Evolutionary conservation across 2,888 invertebrate genomes (phyloP), one percentile per base, ranked within the genome.

Genomic region (Nysson spinosus): DNA sequence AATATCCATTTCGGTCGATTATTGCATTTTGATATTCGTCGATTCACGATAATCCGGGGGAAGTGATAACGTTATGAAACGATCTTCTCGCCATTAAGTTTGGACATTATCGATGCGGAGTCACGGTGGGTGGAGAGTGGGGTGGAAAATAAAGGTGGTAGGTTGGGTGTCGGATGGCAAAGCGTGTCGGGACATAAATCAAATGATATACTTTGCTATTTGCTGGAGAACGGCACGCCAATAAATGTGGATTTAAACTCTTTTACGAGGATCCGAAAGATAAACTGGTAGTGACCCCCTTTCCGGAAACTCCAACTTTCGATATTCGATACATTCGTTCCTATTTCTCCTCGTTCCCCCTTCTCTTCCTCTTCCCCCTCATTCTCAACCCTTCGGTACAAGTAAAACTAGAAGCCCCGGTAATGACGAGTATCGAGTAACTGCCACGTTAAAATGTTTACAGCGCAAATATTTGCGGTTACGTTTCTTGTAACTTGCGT

Each of bases 161-260:
- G n/a, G n/a, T n/a, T n/a, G 47, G 28, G 57, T 64, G 46, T 40
- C 50, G 14, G 61, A 34, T 28, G 51, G 35, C 40, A 37, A 30
- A 56, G 42, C 57, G 56, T 46, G 43, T 57, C 61, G 58, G 51
- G 40, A 54, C 67, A 77, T 77, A 77, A 77, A 77, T 77, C 77
- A 77, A 72, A 62, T 55, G 67, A 69, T 75, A 55, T 68, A 56
- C 43, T 43, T 43, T 63, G 35, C 52, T 52, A 46, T 34, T 35
- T 42, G 49, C 35, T 24, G 37, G 30, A 20, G 51, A 55, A 73
- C 66, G 49, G 52, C 40, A 26, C 37, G 37, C 67, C 67, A 65
- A 75, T 75, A 75, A 77, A 77, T 74, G 75, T 62, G 67, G 54
- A 69, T 72, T 73, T 69, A 73, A 70, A 69, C 69, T 65, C 68